Base-by-base conservation (phyloP, 2,113 vertebrate genomes). In the Nettapus auritus region DNA sequence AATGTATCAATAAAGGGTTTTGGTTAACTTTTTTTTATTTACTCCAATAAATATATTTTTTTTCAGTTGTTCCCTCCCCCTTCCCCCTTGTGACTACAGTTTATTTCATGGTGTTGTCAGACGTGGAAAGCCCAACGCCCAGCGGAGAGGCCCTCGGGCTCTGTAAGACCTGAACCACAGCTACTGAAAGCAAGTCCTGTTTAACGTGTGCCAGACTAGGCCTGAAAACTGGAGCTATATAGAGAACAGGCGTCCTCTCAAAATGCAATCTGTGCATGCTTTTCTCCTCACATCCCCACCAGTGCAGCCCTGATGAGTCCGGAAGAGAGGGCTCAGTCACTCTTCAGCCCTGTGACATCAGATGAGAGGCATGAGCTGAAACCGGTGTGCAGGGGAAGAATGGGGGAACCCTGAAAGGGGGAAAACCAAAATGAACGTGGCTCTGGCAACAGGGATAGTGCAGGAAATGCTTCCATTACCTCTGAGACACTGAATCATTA, bases 1-100 rank as follows among this genome's bases (percentile, higher is more conserved):
- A 98, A 98, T 98, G 98, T 98, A 98, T 96, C 98, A 98, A 98
- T 98, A 98, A 98, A 98, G 97, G 90, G 97, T 97, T 98, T 98
- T 98, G 98, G 97, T 98, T 98, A 98, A 98, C 97, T 98, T 98
- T 98, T 98, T 98, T 98, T 97, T 98, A 98, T 98, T 97, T 97
- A 97, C 96, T 97, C 96, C 96, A 96, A 96, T 97, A 96, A 96
- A 96, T 97, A 88, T 89, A 89, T 92, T 94, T 94, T 94, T 94
- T 93, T 97, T 96, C 90, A 95, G 95, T 96, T 97, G 76, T 56
- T 95, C 91, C 83, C 87, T 77, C 59, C 92, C 83, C 89, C 48
- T 84, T 6, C 89, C 94, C 78, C 94, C 88, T 95, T 62, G 84
- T 94, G 97, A 55, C 86, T 93, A 90, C 18, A 76, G 34, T 89